phyloP scores from a whole-genome alignment of 64 coral and sea anemone genomes.

The Cladopsammia gracilis region DNA sequence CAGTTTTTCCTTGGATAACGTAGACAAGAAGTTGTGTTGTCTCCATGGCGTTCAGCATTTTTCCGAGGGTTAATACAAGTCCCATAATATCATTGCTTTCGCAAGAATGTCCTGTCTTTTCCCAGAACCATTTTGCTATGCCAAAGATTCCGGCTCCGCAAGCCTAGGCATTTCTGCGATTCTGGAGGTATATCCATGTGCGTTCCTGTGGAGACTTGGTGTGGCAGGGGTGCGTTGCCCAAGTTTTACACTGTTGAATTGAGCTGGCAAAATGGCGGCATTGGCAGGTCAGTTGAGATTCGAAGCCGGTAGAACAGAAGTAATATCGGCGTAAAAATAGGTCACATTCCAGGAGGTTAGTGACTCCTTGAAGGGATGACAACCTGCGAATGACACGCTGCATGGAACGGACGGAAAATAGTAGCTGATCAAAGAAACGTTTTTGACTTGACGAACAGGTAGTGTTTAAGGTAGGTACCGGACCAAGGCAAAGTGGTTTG shows the following conservation, averaged over 20 bases:
- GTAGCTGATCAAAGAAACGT: constrained; percentile 10
- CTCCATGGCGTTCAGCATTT: too few species aligned
- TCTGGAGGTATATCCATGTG: neutral
- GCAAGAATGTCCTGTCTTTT: too few species aligned
- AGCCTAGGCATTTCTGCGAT: too few species aligned
- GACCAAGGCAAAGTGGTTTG: too few species aligned
- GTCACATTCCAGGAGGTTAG: constrained; percentile 55
- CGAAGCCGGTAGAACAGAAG: neutral
- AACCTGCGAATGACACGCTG: constrained; percentile 3
- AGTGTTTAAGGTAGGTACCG: constrained; percentile 3
- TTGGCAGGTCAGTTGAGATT: neutral
- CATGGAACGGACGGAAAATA: neutral
- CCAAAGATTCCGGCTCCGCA: too few species aligned
- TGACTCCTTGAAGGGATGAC: constrained; percentile 53
- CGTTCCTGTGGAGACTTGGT: constrained; percentile 18
- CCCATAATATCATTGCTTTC: too few species aligned
- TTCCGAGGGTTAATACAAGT: too few species aligned
- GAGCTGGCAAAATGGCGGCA: constrained; percentile 9
- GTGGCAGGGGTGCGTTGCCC: constrained; percentile 18
- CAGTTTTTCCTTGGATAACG: too few species aligned
- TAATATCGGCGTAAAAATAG: constrained; percentile 45
- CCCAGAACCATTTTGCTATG: too few species aligned
- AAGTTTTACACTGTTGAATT: constrained; percentile 37
- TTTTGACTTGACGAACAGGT: neutral
- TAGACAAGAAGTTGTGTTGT: too few species aligned